Base-by-base conservation (phyloP, 2,797 vertebrate species). In the Neosilurus mollespiculum region DNA sequence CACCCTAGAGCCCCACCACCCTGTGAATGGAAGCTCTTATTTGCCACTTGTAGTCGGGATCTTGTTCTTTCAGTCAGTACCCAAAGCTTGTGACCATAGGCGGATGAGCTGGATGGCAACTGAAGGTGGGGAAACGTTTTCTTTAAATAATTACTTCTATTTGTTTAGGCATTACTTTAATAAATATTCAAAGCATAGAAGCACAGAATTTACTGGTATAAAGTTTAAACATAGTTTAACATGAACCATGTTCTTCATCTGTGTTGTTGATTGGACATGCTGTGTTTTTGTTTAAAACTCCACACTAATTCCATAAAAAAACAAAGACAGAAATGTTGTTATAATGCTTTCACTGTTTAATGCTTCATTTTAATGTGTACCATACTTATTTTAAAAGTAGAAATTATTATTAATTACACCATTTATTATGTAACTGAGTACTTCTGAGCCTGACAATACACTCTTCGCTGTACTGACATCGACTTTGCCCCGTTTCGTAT, bases 311-410 rank as follows among this genome's bases (percentile, higher is more conserved):
- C 11, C 51, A 72, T 54, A 6, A 59, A 59, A 18, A 37, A 76
- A 30, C 30, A 30, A 56, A 9, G 18, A 59, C 53, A 59, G 59
- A 59, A 6, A 76, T 53, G 12, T 16, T 53, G 12, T 16, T 54
- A 30, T 9, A 54, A 56, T 76, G 73, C 73, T 76, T 76, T 14
- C 61, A 77, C n/a, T n/a, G 34, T 43, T 77, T 62, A 77, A 77
- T 61, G 30, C 18, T 76, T 34, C 10, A 59, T 76, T 59, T 24
- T 37, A 0, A 37, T 54, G 9, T 58, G 3, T 61, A 43, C n/a
- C 34, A 77, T 15, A 77, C 11, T 61, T 62, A 18, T 62, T 61
- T 59, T 14, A 34, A 37, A 37, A 37, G 10, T 77, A 58, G 20
- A 62, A 61, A 62, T 61, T n/a, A 37, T 37, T 77, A n/a, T 37